phyloP scores from a whole-genome alignment of 1,140 invertebrate genomes.

The Ganaspis sp. region DNA sequence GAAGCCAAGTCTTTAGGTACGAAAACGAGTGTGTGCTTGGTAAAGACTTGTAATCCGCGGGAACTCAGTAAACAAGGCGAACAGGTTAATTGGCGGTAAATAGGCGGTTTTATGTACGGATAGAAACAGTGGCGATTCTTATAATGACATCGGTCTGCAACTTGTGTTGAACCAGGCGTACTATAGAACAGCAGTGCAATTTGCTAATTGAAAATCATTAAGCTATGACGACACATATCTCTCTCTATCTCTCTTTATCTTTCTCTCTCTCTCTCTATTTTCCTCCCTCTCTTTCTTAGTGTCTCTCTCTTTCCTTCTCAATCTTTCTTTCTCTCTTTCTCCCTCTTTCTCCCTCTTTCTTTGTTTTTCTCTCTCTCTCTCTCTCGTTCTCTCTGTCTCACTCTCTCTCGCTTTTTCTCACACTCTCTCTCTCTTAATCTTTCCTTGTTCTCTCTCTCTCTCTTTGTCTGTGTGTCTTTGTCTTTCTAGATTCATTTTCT shows the following conservation, averaged over 20 bases:
- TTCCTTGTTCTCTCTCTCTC: background rate
- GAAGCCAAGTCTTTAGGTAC: conserved; percentile 3
- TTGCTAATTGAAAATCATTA: conserved; percentile 22
- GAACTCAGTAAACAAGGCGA: conserved; percentile 37
- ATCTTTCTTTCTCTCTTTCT: background rate
- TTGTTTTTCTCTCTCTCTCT: conserved; percentile 21
- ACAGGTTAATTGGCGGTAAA: conserved; percentile 48
- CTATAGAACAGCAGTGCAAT: conserved; percentile 36
- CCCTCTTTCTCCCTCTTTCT: background rate
- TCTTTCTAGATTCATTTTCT: background rate
- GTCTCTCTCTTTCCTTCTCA: background rate
- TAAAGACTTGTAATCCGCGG: background rate
- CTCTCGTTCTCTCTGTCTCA: conserved; percentile 21
- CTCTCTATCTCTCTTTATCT: conserved; percentile 20
- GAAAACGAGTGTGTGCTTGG: conserved; percentile 2
- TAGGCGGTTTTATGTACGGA: conserved; percentile 40
- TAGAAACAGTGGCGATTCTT: conserved; percentile 38
- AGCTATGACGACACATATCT: conserved; percentile 34
- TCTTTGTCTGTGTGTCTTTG: background rate
- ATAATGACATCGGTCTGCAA: background rate
- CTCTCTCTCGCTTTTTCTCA: background rate
- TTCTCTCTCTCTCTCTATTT: background rate
- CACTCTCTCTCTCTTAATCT: no score
- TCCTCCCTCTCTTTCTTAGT: no score
- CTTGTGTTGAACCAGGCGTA: background rate